These are phyloP conservation scores for Ganaspis brasiliensis DNA, from an alignment of 2,888 invertebrate species.

Conservation along the genomic window DNA sequence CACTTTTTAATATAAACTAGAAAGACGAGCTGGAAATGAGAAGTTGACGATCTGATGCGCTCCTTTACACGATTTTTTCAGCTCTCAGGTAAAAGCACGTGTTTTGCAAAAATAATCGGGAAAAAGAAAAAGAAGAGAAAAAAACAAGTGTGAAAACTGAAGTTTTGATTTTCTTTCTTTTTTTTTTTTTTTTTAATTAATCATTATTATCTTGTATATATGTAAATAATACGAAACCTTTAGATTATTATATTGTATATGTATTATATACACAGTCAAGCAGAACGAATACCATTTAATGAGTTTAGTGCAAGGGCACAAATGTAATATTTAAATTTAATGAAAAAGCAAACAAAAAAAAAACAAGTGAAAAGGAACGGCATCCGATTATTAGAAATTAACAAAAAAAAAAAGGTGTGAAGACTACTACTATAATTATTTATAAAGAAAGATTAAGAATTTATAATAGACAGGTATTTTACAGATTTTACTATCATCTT, in stretches of 20 bases:
- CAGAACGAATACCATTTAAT: constrained; percentile 66
- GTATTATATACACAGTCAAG: constrained; percentile 76
- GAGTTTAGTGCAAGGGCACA: constrained; percentile 78
- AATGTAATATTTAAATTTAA: constrained; percentile 79
- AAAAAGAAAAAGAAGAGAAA: neutral
- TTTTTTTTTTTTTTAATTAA: constrained; percentile 60
- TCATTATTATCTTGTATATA: constrained; percentile 78
- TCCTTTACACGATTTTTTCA: constrained; percentile 39
- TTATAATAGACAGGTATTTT: constrained; percentile 79
- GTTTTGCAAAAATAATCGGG: constrained; percentile 10
- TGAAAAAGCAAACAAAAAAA: constrained; percentile 60
- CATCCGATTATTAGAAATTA: constrained; percentile 76
- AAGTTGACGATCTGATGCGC: constrained; percentile 49
- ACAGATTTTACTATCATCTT: constrained; percentile 76
- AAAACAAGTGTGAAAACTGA: constrained; percentile 43
- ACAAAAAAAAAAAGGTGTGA: constrained; percentile 75
- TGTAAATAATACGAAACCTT: constrained; percentile 79
- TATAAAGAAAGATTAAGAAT: constrained; percentile 78
- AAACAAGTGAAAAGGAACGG: constrained; percentile 66
- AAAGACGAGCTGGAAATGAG: constrained; percentile 49
- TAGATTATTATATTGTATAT: constrained; percentile 76
- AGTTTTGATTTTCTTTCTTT: constrained; percentile 45
- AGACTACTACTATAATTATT: constrained; percentile 80
- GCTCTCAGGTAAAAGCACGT: neutral
- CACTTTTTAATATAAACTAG: too few species aligned